phyloP scores from a whole-genome alignment of 23 tunicate species.

The Clavelina lepadiformis region DNA sequence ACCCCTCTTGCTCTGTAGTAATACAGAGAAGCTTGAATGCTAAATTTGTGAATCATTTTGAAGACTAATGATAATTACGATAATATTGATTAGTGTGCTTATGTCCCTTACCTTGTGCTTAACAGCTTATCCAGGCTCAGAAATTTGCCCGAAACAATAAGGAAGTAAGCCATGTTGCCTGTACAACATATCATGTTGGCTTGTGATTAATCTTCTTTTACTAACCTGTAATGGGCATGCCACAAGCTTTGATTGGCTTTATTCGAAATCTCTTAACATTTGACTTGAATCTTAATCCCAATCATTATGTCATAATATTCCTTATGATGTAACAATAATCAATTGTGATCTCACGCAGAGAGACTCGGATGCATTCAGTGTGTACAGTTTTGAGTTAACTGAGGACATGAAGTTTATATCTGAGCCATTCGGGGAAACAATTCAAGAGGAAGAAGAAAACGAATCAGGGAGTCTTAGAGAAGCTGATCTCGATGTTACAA shows the following conservation, averaged over 20 bases:
- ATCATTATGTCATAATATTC: too few species aligned
- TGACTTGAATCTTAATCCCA: too few species aligned
- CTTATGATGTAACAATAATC: not conserved
- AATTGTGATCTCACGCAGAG: conserved; percentile 1
- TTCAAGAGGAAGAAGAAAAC: conserved; percentile 60
- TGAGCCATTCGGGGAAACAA: conserved; percentile 44
- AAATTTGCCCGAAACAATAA: conserved; percentile 53
- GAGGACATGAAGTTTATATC: conserved; percentile 52
- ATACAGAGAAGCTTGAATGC: too few species aligned
- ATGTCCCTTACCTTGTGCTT: not conserved
- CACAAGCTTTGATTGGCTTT: too few species aligned
- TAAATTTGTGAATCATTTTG: too few species aligned
- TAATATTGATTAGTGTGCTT: not conserved
- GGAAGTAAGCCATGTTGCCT: conserved; percentile 26
- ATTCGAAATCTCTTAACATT: too few species aligned
- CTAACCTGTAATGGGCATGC: too few species aligned
- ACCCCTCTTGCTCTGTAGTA: too few species aligned
- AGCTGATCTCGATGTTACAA: conserved; percentile 7
- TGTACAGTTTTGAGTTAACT: conserved; percentile 87
- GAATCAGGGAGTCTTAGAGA: conserved; percentile 11
- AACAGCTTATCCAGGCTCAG: conserved; percentile 67
- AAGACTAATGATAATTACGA: not conserved
- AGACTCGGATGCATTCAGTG: conserved; percentile 75
- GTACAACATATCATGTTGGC: too few species aligned
- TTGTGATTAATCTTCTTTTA: too few species aligned